These are phyloP conservation scores for Paedocypris micromegethes DNA, from an alignment of 2,797 vertebrate genomes.

Conservation along the genomic window DNA sequence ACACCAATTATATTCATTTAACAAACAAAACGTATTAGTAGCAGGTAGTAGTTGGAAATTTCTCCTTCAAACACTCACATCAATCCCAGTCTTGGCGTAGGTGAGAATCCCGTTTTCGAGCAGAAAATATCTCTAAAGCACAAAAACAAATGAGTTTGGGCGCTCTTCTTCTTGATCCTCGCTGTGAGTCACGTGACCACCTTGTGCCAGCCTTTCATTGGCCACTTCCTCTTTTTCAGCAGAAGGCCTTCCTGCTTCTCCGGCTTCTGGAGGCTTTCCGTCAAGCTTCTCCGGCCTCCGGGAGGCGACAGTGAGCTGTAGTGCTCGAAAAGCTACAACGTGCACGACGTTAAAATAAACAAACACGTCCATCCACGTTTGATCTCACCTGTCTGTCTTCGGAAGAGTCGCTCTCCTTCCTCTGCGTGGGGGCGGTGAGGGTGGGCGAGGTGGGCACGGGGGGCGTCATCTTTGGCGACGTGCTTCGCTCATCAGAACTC, in stretches of 20 bases:
- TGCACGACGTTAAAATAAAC: not conserved
- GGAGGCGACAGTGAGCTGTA: not conserved
- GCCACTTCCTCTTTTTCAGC: conserved; percentile 97
- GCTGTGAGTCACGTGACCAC: conserved; percentile 58
- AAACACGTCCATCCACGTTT: not conserved
- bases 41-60: not conserved
- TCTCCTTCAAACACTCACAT: conserved; percentile 72
- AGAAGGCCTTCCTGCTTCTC: conserved; percentile 84
- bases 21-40: not conserved
- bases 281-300: conserved; percentile 80
- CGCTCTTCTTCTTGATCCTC: not conserved
- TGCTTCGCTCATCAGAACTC: conserved; percentile 34
- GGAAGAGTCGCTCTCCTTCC: conserved; percentile 33
- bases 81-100: conserved; percentile 82
- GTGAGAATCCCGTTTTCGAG: conserved; percentile 93
- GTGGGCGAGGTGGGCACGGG: conserved; percentile 5
- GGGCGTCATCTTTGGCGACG: not conserved
- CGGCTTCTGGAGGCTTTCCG: conserved; percentile 79
- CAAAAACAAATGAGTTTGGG: not conserved
- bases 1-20: conserved; percentile 3
- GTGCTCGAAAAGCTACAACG: not conserved
- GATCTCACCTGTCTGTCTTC: conserved; percentile 30
- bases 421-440: conserved; percentile 1
- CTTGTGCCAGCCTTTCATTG: conserved; percentile 99
- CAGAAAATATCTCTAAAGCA: conserved; percentile 85